Evolutionary conservation across 2,888 invertebrate species (phyloP).

Genomic region (Herminia tarsipennalis): DNA sequence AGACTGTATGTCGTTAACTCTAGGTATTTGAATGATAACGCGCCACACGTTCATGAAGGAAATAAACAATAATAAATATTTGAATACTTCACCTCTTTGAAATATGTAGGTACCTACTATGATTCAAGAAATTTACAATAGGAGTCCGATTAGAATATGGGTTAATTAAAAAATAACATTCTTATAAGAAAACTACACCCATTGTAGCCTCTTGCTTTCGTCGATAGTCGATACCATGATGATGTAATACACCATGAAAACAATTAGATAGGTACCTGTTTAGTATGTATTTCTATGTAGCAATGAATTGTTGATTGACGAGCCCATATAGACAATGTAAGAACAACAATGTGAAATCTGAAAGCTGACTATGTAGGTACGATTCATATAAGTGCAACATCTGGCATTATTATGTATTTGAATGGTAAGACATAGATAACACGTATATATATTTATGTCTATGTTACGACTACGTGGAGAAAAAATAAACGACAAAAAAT

Average conservation of each 20-base stretch:
- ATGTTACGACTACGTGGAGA: slow-evolving; percentile 51
- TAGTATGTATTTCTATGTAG: not conserved
- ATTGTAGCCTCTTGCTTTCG: slow-evolving; percentile 1
- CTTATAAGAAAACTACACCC: not conserved
- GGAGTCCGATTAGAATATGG: no score
- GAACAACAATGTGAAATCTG: slow-evolving; percentile 6
- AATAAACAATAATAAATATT: no score
- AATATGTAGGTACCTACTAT: no score
- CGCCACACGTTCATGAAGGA: no score
- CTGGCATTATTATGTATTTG: slow-evolving; percentile 18
- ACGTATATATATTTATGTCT: slow-evolving; percentile 23
- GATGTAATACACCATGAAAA: slow-evolving; percentile 10
- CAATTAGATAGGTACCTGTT: slow-evolving; percentile 1
- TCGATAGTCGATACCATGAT: not conserved
- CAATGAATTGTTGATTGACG: slow-evolving; percentile 9
- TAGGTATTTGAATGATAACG: slow-evolving; percentile 13
- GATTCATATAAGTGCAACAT: slow-evolving; percentile 21
- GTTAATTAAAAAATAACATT: not conserved
- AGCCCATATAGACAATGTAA: slow-evolving; percentile 13
- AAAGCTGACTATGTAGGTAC: slow-evolving; percentile 5
- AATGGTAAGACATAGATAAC: slow-evolving; percentile 19
- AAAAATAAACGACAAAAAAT: slow-evolving; percentile 75
- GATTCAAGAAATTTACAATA: no score
- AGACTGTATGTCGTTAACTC: slow-evolving; percentile 37
- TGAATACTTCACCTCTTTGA: no score